Evolutionary conservation across 2,888 invertebrate species (phyloP), one percentile per base, ranked within the genome.

Genomic region (Elegia similella): DNA sequence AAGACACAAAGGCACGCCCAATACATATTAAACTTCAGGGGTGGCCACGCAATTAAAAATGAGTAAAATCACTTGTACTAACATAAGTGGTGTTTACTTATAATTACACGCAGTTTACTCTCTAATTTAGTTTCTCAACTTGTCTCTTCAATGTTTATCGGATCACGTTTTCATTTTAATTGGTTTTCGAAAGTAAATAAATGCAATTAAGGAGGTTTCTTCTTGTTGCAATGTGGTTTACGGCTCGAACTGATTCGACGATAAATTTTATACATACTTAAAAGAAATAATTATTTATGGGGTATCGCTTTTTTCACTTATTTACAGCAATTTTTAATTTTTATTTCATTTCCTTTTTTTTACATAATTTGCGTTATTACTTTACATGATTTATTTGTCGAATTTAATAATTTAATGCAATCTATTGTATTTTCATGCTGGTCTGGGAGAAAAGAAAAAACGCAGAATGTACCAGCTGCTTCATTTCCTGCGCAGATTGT

Each of bases 81-180:
- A 44, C 44, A 55, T 44, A 30, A 46, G 32, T 34, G n/a, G 55
- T 59, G 52, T 62, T 59, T 59, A 43, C 42, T 6, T 48, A 29
- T 56, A 62, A 62, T 62, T 60, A 60, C 16, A 17, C 17, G 17
- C 44, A 17, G 42, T 17, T 44, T 44, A 23, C 43, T 29, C 44
- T 55, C 44, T 55, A 55, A 55, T 55, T 55, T 55, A 44, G 54
- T 55, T 55, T 32, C 54, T 15, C 7, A 34, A 55, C 44, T 53
- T 55, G 54, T 55, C 44, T 52, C 52, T 44, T 55, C 54, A 44
- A 44, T 42, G 17, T 59, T 60, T 60, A 59, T 53, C 44, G 59
- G 57, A 60, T 58, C 58, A 60, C 59, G 59, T 48, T 60, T 59
- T 59, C 50, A 54, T 57, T 46, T 63, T 63, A 63, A 59, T 60